Evolutionary conservation across 2,797 vertebrate species (phyloP).

Genomic region (Microctenopoma steveboyesi): DNA sequence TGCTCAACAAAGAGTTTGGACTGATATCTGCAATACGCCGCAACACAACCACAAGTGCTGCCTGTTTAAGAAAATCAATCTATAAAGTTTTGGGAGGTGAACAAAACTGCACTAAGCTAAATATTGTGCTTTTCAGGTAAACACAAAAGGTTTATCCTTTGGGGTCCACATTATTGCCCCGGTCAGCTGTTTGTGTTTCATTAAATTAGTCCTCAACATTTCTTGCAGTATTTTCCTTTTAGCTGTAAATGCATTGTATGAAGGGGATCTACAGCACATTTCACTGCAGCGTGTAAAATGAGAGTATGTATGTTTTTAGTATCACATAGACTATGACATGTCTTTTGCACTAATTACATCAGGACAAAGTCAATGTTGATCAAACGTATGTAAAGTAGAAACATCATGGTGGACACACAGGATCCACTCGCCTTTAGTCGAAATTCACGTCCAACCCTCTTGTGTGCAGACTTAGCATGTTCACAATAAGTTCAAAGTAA

Average conservation of each 20-base stretch:
- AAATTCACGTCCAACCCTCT: not conserved
- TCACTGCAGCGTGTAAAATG: not conserved
- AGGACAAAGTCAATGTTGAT: not conserved
- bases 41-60: slow-evolving; percentile 20
- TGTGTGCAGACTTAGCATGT: not conserved
- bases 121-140: not conserved
- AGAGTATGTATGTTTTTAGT: not conserved
- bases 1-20: slow-evolving; percentile 40
- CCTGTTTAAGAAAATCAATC: not conserved
- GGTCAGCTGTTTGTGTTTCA: slow-evolving; percentile 2
- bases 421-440: not conserved
- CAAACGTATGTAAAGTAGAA: not conserved
- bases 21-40: slow-evolving; percentile 39
- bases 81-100: slow-evolving; percentile 8
- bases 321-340: not conserved
- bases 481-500: not conserved
- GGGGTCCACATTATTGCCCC: not conserved
- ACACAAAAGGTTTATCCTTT: slow-evolving; percentile 2
- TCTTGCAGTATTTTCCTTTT: not conserved
- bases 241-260: not conserved
- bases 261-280: not conserved
- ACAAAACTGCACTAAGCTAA: slow-evolving; percentile 36
- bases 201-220: not conserved
- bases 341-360: not conserved
- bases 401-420: not conserved